phyloP scores from a whole-genome alignment of 2,113 vertebrate species.

The Ochotona princeps region DNA sequence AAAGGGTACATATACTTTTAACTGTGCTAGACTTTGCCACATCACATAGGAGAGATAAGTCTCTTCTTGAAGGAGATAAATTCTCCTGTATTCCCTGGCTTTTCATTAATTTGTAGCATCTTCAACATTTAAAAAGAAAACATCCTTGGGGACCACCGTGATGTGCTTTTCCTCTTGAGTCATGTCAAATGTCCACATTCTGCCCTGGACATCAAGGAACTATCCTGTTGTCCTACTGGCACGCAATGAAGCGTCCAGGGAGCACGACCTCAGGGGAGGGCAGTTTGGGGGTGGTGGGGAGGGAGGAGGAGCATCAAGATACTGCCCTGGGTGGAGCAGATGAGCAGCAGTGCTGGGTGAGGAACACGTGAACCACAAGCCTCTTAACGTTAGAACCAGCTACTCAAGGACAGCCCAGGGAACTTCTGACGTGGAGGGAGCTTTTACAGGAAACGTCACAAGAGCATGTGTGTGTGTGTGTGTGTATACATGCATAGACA shows the following conservation, averaged over 20 bases:
- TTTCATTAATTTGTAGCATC: constrained; percentile 34
- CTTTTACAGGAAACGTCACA: constrained; percentile 3
- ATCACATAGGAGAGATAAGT: background rate
- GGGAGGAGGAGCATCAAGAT: constrained; percentile 7
- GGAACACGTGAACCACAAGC: constrained; percentile 47
- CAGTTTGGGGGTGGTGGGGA: too few species aligned
- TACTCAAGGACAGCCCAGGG: constrained; percentile 36
- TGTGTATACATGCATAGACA: accelerated
- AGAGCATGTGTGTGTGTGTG: background rate
- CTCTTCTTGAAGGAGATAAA: background rate
- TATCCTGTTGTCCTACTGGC: constrained; percentile 63
- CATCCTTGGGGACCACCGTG: constrained; percentile 60
- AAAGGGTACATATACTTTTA: background rate
- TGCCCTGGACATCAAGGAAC: constrained; percentile 56
- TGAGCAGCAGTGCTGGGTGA: background rate
- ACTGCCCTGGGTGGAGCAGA: background rate
- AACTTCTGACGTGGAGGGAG: constrained; percentile 62
- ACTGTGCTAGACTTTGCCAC: background rate
- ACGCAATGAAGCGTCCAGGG: constrained; percentile 53
- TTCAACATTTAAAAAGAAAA: constrained; percentile 22
- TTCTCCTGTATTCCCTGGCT: background rate
- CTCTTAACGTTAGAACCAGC: constrained; percentile 59
- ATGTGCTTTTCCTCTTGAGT: constrained; percentile 77
- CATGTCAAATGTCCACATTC: constrained; percentile 76
- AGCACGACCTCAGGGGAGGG: too few species aligned